phyloP scores from a whole-genome alignment of 2,113 vertebrate genomes.

The Odocoileus hemionus region DNA sequence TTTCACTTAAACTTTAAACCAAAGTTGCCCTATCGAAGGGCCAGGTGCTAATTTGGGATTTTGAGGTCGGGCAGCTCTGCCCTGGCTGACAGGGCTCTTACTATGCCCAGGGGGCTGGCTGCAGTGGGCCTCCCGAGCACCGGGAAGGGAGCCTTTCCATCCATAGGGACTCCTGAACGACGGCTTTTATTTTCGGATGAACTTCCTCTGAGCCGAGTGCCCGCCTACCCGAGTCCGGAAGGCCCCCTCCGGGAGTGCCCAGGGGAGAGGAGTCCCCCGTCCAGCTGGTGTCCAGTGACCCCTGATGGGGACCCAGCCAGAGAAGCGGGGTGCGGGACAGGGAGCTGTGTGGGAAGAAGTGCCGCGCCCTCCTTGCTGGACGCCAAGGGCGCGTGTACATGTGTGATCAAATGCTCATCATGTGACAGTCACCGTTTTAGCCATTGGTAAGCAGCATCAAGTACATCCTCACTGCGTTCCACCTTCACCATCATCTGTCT shows the following conservation, averaged over 20 bases:
- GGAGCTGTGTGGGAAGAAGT: neutral
- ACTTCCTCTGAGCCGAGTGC: conserved; percentile 51
- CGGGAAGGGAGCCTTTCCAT: conserved; percentile 20
- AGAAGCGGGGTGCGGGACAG: rapidly evolving
- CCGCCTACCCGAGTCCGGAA: neutral
- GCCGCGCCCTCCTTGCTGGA: neutral
- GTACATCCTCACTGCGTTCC: neutral
- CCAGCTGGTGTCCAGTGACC: neutral
- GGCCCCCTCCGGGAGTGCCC: neutral
- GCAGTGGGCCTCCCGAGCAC: conserved; percentile 40
- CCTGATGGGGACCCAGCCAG: neutral
- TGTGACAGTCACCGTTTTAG: neutral
- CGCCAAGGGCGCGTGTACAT: neutral
- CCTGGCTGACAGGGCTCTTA: conserved; percentile 62
- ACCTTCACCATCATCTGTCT: neutral
- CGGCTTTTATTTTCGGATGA: conserved; percentile 52
- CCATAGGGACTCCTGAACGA: conserved; percentile 39
- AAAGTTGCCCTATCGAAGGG: conserved; percentile 64
- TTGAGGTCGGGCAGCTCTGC: conserved; percentile 57
- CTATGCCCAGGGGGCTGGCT: conserved; percentile 62
- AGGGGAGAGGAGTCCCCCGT: neutral
- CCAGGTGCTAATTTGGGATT: conserved; percentile 73
- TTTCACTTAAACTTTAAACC: conserved; percentile 72
- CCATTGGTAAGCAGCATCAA: neutral
- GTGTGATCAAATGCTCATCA: neutral